Percentiles rank a stretch among this genome's conserved stretches.
Evolutionary conservation across 2,797 vertebrate genomes (phyloP).

Genomic region (Neosalanx taihuensis): DNA sequence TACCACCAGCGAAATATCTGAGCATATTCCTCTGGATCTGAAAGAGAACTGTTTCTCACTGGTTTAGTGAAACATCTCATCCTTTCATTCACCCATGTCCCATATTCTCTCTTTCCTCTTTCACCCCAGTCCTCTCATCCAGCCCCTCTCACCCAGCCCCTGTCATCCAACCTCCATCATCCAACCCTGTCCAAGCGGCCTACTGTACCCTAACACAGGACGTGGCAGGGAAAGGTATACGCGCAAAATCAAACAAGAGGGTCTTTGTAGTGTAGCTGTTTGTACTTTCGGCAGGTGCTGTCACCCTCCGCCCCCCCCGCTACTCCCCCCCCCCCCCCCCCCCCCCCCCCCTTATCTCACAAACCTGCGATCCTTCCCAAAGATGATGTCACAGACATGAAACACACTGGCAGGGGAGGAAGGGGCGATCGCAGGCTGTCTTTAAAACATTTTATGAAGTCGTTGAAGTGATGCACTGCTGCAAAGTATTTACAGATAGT

Average conservation of each 20-base stretch:
- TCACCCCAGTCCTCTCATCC: background rate
- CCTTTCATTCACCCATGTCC: background rate
- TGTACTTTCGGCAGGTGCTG: constrained; percentile 41
- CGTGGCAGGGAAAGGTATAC: constrained; percentile 26
- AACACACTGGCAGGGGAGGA: background rate
- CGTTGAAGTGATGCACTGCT: too few species aligned
- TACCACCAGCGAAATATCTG: background rate
- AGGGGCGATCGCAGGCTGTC: too few species aligned
- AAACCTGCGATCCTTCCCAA: background rate
- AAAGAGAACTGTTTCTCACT: background rate
- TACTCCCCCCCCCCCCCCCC: too few species aligned
- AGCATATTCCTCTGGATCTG: background rate
- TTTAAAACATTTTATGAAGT: too few species aligned
- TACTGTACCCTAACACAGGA: constrained; percentile 23
- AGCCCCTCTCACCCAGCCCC: background rate
- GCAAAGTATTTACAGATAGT: too few species aligned
- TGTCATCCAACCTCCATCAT: background rate
- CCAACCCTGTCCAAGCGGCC: constrained; percentile 23
- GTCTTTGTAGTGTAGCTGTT: constrained; percentile 39
- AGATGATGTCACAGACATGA: background rate
- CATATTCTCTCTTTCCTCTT: background rate
- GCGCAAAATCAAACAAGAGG: constrained; percentile 47
- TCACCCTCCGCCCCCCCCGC: too few species aligned
- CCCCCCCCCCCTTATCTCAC: background rate
- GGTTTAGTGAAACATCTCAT: background rate